phyloP scores from a whole-genome alignment of 2,113 vertebrate genomes.

The Paradoxurus hermaphroditus region DNA sequence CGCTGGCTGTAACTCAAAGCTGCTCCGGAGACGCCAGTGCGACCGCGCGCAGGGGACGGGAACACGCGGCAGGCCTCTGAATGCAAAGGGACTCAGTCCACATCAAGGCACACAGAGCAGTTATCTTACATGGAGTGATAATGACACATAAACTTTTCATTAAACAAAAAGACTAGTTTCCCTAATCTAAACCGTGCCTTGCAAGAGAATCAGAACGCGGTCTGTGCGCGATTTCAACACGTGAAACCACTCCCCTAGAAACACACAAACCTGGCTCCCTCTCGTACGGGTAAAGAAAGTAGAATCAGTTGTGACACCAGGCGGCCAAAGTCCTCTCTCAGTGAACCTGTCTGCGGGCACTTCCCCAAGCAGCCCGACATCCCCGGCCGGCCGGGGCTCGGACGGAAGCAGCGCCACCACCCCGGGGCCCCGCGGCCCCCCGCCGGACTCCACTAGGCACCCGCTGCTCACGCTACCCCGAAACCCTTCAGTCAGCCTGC shows the following conservation, averaged over 20 bases:
- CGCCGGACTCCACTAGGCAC: neutral
- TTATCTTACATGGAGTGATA: neutral
- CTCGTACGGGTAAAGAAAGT: neutral
- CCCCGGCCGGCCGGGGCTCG: neutral
- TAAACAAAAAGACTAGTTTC: neutral
- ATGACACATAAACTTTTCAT: neutral
- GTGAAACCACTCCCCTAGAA: neutral
- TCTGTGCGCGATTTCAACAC: too few species aligned
- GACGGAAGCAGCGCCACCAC: neutral
- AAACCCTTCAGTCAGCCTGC: neutral
- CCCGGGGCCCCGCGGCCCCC: rapidly evolving
- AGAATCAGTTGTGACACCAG: rapidly evolving
- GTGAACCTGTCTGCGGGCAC: too few species aligned
- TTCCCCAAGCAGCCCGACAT: rapidly evolving
- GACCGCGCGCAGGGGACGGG: neutral
- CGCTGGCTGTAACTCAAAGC: too few species aligned
- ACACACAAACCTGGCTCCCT: neutral
- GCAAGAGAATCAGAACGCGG: neutral
- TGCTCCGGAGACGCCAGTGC: too few species aligned
- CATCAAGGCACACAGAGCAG: rapidly evolving
- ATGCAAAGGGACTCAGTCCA: neutral
- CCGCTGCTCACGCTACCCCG: rapidly evolving
- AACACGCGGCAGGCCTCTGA: neutral
- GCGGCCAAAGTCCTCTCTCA: neutral
- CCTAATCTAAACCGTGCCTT: neutral